phyloP scores from a whole-genome alignment of 1,140 invertebrate genomes.

The Drosophila tristis region DNA sequence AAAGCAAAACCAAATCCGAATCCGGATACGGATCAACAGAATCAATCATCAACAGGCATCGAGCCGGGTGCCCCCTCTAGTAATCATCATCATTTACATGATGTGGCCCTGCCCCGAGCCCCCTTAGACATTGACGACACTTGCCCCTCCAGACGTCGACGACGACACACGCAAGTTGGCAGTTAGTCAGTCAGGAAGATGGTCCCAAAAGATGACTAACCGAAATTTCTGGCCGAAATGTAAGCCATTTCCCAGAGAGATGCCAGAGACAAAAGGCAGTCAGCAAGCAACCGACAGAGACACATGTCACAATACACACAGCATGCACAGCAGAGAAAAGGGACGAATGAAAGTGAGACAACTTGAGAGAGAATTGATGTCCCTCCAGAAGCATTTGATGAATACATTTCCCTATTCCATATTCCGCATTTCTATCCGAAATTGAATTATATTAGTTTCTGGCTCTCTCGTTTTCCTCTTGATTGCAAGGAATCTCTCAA shows the following conservation, averaged over 20 bases:
- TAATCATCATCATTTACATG: conserved; percentile 56
- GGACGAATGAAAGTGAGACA: background rate
- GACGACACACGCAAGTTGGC: conserved; percentile 19
- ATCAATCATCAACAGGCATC: conserved; percentile 37
- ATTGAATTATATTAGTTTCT: conserved; percentile 67
- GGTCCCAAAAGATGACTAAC: conserved; percentile 46
- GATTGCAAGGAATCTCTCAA: conserved; percentile 15
- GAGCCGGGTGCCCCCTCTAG: background rate
- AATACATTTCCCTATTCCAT: conserved; percentile 27
- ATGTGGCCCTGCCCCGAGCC: conserved; percentile 10
- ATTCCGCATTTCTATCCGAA: conserved; percentile 26
- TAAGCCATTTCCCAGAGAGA: conserved; percentile 21
- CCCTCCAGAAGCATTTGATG: conserved; percentile 37
- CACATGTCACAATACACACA: conserved; percentile 29
- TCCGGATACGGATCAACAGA: background rate
- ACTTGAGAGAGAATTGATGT: conserved; percentile 12
- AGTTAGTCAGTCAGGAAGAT: conserved; percentile 41
- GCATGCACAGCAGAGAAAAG: background rate
- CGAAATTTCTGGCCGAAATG: conserved; percentile 37
- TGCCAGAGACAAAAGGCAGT: conserved; percentile 42
- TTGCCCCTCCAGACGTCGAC: no score
- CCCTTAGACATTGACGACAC: no score
- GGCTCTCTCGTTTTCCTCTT: conserved; percentile 16
- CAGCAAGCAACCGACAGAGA: conserved; percentile 17
- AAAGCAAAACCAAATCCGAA: background rate